Evolutionary conservation across 2,113 vertebrate genomes (phyloP).

Genomic region (Phrynocephalus versicolor): DNA sequence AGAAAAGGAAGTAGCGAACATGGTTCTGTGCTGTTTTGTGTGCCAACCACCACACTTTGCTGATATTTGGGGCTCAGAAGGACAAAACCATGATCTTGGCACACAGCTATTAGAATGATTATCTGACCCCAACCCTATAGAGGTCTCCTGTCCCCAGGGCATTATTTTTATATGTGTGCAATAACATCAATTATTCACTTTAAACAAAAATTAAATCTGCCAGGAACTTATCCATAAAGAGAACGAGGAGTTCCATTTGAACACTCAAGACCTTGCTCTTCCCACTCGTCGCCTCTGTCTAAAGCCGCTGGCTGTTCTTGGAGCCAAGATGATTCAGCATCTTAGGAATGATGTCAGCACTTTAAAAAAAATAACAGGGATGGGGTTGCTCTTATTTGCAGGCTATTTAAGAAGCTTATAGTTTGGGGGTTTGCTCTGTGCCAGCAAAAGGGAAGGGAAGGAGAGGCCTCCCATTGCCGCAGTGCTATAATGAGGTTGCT

Average conservation of each 20-base stretch:
- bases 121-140: not conserved
- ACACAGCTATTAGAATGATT: not conserved
- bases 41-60: not conserved
- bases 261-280: not conserved
- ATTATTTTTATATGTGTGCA: not conserved
- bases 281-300: not conserved
- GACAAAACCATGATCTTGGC: not conserved
- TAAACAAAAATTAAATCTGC: not conserved
- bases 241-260: not conserved
- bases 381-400: constrained; percentile 20
- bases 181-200: not conserved
- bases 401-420: constrained; percentile 3
- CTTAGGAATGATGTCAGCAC: not conserved
- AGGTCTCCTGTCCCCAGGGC: too few species aligned
- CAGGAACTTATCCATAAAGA: not conserved
- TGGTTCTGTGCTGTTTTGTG: not conserved
- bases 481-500: constrained; percentile 3
- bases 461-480: not conserved
- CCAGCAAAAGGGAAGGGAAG: not conserved
- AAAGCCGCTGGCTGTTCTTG: fast-evolving
- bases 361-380: not conserved
- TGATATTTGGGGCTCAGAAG: not conserved
- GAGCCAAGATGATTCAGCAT: not conserved
- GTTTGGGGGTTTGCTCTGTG: constrained; percentile 11
- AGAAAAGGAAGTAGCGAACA: not conserved